phyloP scores from a whole-genome alignment of 2,113 vertebrate species.

The Trinectes maculatus region DNA sequence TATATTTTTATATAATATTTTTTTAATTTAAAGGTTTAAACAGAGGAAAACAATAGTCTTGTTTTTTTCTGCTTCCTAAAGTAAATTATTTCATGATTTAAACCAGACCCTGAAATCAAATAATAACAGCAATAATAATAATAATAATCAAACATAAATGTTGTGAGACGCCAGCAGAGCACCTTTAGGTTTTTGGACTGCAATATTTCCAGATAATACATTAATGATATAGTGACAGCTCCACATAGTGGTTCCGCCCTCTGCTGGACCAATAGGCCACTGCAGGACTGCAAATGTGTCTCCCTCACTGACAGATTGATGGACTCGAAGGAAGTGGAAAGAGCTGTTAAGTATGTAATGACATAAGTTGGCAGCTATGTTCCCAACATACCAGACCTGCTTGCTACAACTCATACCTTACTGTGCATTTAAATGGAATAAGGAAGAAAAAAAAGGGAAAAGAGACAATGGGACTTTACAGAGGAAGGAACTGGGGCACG shows the following conservation, averaged over 20 bases:
- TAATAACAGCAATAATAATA: too few relatives aligned
- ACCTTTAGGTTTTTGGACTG: too few relatives aligned
- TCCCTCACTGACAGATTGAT: constrained; percentile 43
- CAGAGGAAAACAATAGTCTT: neutral
- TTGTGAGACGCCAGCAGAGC: neutral
- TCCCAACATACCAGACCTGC: constrained; percentile 1
- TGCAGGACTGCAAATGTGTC: constrained; percentile 13
- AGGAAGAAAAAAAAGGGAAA: neutral
- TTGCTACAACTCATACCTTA: constrained; percentile 35
- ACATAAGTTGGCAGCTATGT: constrained; percentile 52
- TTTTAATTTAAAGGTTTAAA: too few relatives aligned
- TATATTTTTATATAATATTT: too few relatives aligned
- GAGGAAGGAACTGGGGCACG: constrained; percentile 46
- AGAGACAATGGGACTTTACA: constrained; percentile 53
- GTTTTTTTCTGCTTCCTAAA: neutral
- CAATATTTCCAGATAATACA: neutral
- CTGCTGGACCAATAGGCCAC: constrained; percentile 53
- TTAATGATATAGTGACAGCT: neutral
- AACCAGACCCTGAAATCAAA: neutral
- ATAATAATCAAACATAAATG: too few relatives aligned
- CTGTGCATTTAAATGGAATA: neutral
- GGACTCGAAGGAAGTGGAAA: constrained; percentile 43
- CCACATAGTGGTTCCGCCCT: constrained; percentile 54
- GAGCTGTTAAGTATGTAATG: constrained; percentile 49
- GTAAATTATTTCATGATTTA: neutral